Evolutionary conservation across 2,113 vertebrate species (phyloP), one percentile per base, ranked within the genome.

Genomic region (Eulacestoma nigropectus): DNA sequence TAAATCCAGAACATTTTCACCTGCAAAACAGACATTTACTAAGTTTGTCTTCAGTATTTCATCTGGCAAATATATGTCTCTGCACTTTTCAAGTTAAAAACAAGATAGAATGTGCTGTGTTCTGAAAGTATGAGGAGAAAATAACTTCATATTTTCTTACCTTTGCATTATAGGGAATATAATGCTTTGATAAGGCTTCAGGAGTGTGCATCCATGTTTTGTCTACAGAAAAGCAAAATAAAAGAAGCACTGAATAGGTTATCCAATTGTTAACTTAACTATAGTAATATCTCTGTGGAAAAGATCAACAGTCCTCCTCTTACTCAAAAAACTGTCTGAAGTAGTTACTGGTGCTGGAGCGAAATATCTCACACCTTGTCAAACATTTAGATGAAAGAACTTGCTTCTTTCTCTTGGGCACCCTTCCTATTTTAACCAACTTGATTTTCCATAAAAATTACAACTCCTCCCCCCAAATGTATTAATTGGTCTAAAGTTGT

Each of bases 191-290:
- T 98, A 99, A 98, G 70, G 99, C 98, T 78, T 99, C 99, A 27
- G 99, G 99, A 20, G 99, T 99, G 94, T 99, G 99, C 99, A 99
- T 99, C 99, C 99, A 99, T 80, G 99, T 99, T 98, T 99, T 99
- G 97, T 99, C 99, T 99, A 98, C 68, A 99, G 99, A 52, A 92
- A 98, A 89, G 97, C 60, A 97, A 95, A 98, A 97, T 64, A 98
- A 68, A 95, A 75, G 93, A 82, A 63, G 86, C 55, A 93, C 74
- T 74, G 93, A 95, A 94, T 95, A 86, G 32, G 26, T 92, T 72
- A 90, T 95, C 68, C 62, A 91, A 30, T 15, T 60, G 47, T 59
- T 85, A 65, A 35, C 20, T 47, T 23, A 65, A 42, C 7, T 26
- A 11, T 52, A 68, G 82, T 1, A 90, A 16, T 8, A 62, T 37